Evolutionary conservation across 2,113 vertebrate species (phyloP).

Genomic region (Psammodynastes pulverulentus): DNA sequence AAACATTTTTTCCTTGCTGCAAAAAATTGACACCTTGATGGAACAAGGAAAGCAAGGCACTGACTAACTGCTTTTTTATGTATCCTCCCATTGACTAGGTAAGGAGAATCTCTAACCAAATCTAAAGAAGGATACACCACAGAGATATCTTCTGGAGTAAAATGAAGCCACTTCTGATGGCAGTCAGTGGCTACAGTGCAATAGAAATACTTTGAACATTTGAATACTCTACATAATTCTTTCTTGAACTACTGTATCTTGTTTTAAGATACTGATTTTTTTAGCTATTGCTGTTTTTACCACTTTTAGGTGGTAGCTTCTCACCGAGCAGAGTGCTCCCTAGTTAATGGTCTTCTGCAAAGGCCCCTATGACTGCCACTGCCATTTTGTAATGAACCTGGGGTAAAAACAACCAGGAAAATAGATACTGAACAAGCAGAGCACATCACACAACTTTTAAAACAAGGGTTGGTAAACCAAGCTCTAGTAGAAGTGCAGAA

Average conservation of each 20-base stretch:
- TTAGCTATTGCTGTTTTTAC: too few species aligned
- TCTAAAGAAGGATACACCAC: not conserved
- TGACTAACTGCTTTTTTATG: not conserved
- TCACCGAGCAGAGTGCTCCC: not conserved
- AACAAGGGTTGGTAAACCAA: not conserved
- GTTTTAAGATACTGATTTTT: not conserved
- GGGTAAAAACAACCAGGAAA: not conserved
- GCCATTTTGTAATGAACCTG: not conserved
- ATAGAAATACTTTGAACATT: not conserved
- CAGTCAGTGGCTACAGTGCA: not conserved
- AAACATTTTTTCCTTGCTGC: not conserved
- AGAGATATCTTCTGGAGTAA: not conserved
- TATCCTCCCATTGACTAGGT: not conserved
- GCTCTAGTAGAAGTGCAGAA: not conserved
- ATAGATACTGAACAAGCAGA: not conserved
- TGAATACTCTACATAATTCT: not conserved
- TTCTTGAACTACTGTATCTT: not conserved
- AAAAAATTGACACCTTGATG: not conserved
- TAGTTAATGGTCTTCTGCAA: not conserved
- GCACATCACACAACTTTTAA: not conserved
- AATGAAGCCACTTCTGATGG: not conserved
- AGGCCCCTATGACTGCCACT: not conserved
- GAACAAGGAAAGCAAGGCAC: not conserved
- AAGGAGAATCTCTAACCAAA: not conserved
- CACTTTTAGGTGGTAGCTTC: not conserved